These are phyloP conservation scores for Salpingus planirostris DNA, from an alignment of 2,888 invertebrate genomes.

Conservation along the genomic window DNA sequence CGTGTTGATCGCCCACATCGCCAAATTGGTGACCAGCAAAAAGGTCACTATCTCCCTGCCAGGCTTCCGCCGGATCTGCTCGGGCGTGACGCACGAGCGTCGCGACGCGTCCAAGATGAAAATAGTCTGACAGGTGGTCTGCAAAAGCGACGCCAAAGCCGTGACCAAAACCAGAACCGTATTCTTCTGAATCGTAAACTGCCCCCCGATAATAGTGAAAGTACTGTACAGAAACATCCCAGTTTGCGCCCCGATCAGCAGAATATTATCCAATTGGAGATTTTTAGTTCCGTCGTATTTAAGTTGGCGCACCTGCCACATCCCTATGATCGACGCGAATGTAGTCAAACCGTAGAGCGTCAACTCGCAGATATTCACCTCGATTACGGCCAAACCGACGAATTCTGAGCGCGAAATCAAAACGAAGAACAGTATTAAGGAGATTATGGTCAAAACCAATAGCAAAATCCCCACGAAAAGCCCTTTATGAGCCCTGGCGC, in stretches of 20 bases:
- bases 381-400: slow-evolving; percentile 57
- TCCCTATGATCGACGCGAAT: slow-evolving; percentile 43
- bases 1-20: slow-evolving; percentile 81
- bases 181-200: slow-evolving; percentile 47
- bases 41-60: slow-evolving; percentile 82
- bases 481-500: slow-evolving; percentile 88
- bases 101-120: slow-evolving; percentile 70
- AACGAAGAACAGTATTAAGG: slow-evolving; percentile 85
- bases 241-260: slow-evolving; percentile 73
- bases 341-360: slow-evolving; percentile 60
- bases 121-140: slow-evolving; percentile 72
- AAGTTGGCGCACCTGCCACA: slow-evolving; percentile 58
- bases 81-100: slow-evolving; percentile 62
- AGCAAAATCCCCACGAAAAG: slow-evolving; percentile 75
- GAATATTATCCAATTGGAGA: slow-evolving; percentile 59
- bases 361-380: slow-evolving; percentile 70
- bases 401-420: slow-evolving; percentile 54
- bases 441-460: slow-evolving; percentile 70
- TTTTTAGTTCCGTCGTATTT: slow-evolving; percentile 51
- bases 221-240: slow-evolving; percentile 83
- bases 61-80: slow-evolving; percentile 66
- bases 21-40: slow-evolving; percentile 68
- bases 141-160: slow-evolving; percentile 64
- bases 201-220: slow-evolving; percentile 76
- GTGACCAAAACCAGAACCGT: slow-evolving; percentile 52